A percentile compares a stretch with the other conserved stretches of the same genome.
These are phyloP conservation scores for Nycteola revayana DNA, from an alignment of 2,888 invertebrate species.

Conservation along the genomic window DNA sequence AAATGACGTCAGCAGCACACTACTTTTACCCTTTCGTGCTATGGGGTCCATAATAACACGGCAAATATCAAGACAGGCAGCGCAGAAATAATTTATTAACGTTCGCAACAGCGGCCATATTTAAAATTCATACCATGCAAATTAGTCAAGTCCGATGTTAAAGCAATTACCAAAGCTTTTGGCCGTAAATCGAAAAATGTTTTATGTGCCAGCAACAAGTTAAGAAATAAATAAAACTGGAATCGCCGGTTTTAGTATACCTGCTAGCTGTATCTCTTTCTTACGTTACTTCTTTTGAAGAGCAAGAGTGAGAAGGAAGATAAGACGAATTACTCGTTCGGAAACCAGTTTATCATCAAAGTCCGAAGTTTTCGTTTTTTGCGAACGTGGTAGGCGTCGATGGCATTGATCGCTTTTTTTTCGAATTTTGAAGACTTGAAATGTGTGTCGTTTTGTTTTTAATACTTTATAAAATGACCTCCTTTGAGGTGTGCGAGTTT, in stretches of 20 bases:
- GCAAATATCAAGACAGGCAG: slow-evolving; percentile 49
- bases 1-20: no score
- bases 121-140: slow-evolving; percentile 64
- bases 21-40: neutral
- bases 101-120: slow-evolving; percentile 46
- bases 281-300: slow-evolving; percentile 3
- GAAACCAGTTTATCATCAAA: slow-evolving; percentile 77
- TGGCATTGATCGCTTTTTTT: slow-evolving; percentile 63
- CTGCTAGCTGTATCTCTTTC: slow-evolving; percentile 36
- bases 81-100: slow-evolving; percentile 43
- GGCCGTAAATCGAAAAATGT: slow-evolving; percentile 64
- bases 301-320: slow-evolving; percentile 39
- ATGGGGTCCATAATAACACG: slow-evolving; percentile 23
- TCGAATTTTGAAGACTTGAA: slow-evolving; percentile 49
- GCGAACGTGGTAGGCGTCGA: slow-evolving; percentile 66
- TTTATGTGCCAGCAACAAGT: slow-evolving; percentile 70
- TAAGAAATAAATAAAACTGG: slow-evolving; percentile 77
- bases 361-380: slow-evolving; percentile 55
- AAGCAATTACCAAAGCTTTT: slow-evolving; percentile 58
- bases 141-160: slow-evolving; percentile 56
- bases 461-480: slow-evolving; percentile 25
- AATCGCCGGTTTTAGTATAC: slow-evolving; percentile 52
- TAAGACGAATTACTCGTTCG: slow-evolving; percentile 59
- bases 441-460: slow-evolving; percentile 31
- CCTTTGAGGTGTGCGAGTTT: no score